These are phyloP conservation scores for Actinia equina DNA, from an alignment of 64 coral and sea anemone species.

Conservation along the genomic window DNA sequence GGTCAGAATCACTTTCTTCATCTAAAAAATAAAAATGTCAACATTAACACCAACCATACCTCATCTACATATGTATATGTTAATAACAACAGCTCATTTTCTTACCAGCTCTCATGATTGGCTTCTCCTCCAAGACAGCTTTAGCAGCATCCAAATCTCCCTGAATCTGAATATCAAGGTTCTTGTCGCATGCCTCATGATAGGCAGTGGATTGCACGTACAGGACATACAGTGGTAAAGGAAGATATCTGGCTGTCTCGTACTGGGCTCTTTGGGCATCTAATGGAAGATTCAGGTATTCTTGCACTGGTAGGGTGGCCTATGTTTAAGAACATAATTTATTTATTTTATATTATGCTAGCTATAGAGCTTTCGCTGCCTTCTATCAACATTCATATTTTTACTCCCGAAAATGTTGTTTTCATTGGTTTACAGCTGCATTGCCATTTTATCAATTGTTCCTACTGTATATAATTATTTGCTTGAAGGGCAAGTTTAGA, in stretches of 20 bases:
- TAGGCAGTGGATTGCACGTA: constrained; percentile 92
- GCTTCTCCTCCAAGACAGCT: constrained; percentile 82
- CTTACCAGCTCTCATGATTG: constrained; percentile 13
- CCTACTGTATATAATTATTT: not conserved
- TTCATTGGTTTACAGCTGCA: no score
- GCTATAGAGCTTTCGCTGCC: no score
- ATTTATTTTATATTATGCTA: no score
- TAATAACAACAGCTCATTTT: not conserved
- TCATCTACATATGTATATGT: not conserved
- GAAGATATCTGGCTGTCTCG: constrained; percentile 86
- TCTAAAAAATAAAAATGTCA: not conserved
- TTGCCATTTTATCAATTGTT: no score
- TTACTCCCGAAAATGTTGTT: no score
- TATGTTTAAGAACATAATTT: constrained; percentile 1
- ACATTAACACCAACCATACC: no score
- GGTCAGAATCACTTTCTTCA: constrained; percentile 83
- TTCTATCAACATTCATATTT: no score
- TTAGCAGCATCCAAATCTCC: constrained; percentile 95
- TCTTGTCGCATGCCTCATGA: constrained; percentile 83
- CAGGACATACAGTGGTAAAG: constrained; percentile 75
- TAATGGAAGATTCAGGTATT: constrained; percentile 84
- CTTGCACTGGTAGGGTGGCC: constrained; percentile 94
- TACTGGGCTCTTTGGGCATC: constrained; percentile 79
- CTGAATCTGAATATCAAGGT: constrained; percentile 74
- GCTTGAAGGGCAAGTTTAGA: no score